These are phyloP conservation scores for Drosophila orena DNA, from an alignment of 1,140 invertebrate species.

Conservation along the genomic window DNA sequence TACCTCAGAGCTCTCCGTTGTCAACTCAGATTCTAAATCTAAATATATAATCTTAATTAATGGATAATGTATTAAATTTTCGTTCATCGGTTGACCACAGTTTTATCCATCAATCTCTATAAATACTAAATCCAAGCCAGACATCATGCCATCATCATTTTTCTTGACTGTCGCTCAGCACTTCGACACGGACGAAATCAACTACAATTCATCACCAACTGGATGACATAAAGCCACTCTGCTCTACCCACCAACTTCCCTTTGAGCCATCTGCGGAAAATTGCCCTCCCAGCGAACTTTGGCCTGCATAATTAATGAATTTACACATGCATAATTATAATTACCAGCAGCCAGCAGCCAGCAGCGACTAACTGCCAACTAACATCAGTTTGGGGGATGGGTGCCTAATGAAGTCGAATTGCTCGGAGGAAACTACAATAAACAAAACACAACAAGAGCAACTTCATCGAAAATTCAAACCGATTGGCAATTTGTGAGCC, in stretches of 20 bases:
- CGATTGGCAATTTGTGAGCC: conserved; percentile 42
- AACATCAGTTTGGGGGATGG: not conserved
- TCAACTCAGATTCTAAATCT: too few species aligned
- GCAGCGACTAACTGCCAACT: conserved; percentile 37
- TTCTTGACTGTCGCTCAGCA: not conserved
- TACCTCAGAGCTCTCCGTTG: too few species aligned
- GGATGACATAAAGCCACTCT: conserved; percentile 27
- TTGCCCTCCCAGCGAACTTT: conserved; percentile 28
- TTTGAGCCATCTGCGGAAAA: conserved; percentile 1
- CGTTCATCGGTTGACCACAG: not conserved
- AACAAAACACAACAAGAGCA: conserved; percentile 12
- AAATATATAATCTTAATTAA: not conserved
- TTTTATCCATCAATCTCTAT: conserved; percentile 5
- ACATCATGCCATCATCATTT: not conserved
- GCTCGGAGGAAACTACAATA: conserved; percentile 24
- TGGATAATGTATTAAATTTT: not conserved
- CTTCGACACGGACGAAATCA: not conserved
- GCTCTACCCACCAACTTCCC: not conserved
- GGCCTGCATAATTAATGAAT: conserved; percentile 46
- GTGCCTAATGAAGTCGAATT: conserved; percentile 12
- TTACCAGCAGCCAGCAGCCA: conserved; percentile 38
- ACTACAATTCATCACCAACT: conserved; percentile 25
- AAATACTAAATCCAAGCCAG: not conserved
- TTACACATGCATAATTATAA: conserved; percentile 52
- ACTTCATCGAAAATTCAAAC: conserved; percentile 43